These are phyloP conservation scores for Mobula hypostoma DNA, from an alignment of 2,113 vertebrate genomes.

Conservation along the genomic window DNA sequence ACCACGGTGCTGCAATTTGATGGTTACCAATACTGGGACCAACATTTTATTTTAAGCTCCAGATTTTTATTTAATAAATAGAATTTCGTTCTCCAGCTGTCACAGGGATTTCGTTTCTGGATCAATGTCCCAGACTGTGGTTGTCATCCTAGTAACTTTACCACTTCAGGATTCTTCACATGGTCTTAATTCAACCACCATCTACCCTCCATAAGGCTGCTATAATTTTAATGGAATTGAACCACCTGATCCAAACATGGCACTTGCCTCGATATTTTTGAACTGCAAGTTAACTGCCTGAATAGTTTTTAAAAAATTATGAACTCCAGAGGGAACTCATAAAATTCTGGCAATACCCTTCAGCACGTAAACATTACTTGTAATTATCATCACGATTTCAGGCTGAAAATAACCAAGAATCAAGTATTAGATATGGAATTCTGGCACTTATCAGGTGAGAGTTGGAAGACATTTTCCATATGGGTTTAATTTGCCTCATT, in stretches of 20 bases:
- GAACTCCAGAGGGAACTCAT: background rate
- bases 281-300: background rate
- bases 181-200: background rate
- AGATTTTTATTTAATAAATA: no score
- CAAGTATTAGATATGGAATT: conserved; percentile 1
- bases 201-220: background rate
- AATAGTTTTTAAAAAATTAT: background rate
- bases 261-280: background rate
- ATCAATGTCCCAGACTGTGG: no score
- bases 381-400: background rate
- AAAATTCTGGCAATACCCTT: background rate
- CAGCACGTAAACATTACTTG: background rate
- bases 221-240: background rate
- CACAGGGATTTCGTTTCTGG: no score
- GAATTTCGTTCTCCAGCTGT: no score
- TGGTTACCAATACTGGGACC: no score
- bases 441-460: background rate
- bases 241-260: background rate
- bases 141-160: no score
- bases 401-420: background rate
- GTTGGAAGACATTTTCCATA: background rate
- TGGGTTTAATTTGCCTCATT: background rate
- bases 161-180: background rate
- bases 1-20: no score
- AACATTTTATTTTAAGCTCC: no score